Percentiles rank a stretch among this genome's conserved stretches.
Evolutionary conservation across 2,113 vertebrate genomes (phyloP).

Genomic region (Zootoca vivipara): DNA sequence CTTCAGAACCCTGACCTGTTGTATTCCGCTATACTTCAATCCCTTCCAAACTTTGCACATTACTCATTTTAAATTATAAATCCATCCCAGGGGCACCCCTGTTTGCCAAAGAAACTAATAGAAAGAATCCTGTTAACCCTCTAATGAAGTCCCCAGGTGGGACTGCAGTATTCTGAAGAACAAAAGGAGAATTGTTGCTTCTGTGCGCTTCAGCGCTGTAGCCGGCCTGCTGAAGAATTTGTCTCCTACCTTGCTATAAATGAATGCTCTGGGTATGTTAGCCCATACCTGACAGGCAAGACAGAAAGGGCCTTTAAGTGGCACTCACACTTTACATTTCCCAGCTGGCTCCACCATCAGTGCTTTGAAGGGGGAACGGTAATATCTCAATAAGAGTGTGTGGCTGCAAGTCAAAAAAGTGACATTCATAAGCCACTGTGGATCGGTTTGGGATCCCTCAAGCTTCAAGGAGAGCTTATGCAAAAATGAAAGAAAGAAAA

Average conservation of each 20-base stretch:
- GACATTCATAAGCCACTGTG: conserved; percentile 29
- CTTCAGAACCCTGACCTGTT: background rate
- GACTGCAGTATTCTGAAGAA: conserved; percentile 34
- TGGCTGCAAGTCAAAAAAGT: conserved; percentile 29
- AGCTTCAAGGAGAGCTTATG: conserved; percentile 9
- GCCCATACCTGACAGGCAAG: conserved; percentile 15
- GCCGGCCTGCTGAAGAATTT: conserved; percentile 35
- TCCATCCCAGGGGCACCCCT: conserved; percentile 35
- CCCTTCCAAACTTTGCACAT: conserved; percentile 29
- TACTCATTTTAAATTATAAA: conserved; percentile 49
- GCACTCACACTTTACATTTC: conserved; percentile 24
- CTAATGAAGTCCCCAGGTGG: conserved; percentile 57
- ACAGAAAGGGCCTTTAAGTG: conserved; percentile 35
- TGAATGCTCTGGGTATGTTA: conserved; percentile 47
- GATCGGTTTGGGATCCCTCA: background rate
- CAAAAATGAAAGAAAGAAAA: background rate
- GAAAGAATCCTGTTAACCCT: conserved; percentile 46
- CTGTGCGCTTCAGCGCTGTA: conserved; percentile 38
- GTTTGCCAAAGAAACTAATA: conserved; percentile 38
- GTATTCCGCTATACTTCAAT: conserved; percentile 8
- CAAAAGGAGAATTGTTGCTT: conserved; percentile 33
- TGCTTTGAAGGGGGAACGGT: conserved; percentile 37
- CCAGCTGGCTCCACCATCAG: conserved; percentile 12
- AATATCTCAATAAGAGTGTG: conserved; percentile 41
- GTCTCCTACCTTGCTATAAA: conserved; percentile 48